Evolutionary conservation across 2,113 vertebrate genomes (phyloP).

Genomic region (Chloroceryle aenea): DNA sequence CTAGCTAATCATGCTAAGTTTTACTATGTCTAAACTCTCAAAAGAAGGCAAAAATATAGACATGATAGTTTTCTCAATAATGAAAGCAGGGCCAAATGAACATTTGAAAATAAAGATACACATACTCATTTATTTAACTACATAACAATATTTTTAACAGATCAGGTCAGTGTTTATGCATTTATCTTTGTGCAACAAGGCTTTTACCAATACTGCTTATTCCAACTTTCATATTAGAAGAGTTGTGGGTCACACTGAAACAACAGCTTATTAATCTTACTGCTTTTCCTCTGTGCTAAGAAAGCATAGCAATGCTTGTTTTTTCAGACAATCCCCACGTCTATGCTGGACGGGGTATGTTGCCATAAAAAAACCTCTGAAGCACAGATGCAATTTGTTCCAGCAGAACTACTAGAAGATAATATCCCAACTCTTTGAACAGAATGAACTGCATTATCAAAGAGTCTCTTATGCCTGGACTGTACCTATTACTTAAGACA

Average conservation of each 20-base stretch:
- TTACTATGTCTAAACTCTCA: neutral
- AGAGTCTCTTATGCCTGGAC: neutral
- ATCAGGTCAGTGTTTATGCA: neutral
- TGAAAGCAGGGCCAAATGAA: neutral
- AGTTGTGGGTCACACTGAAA: neutral
- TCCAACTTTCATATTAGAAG: neutral
- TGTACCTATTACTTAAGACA: neutral
- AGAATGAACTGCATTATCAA: neutral
- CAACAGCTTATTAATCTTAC: neutral
- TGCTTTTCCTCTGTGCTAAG: neutral
- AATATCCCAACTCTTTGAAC: neutral
- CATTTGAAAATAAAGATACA: neutral
- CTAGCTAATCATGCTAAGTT: neutral
- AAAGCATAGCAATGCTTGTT: neutral
- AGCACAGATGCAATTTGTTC: neutral
- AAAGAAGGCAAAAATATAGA: neutral
- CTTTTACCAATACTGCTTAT: neutral
- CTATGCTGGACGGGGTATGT: fast-evolving
- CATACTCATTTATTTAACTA: neutral
- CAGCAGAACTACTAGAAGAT: neutral
- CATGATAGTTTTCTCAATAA: neutral
- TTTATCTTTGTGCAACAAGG: neutral
- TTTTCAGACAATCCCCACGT: neutral
- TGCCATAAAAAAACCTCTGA: neutral
- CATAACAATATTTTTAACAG: neutral